Evolutionary conservation across 2,888 invertebrate genomes (phyloP).

Genomic region (Melinopterus prodromus): DNA sequence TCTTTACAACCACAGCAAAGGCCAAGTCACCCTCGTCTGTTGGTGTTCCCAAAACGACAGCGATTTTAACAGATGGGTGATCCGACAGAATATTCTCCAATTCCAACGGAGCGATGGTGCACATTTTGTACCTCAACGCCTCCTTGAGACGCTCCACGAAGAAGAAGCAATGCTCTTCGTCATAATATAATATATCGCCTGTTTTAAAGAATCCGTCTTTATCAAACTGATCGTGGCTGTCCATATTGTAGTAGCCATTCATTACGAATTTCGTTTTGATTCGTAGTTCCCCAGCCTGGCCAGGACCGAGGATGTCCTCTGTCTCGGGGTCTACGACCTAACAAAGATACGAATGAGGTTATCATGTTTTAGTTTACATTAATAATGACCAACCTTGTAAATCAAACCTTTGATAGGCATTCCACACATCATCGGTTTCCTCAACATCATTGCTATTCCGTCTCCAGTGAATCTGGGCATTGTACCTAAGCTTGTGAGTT

Average conservation of each 20-base stretch:
- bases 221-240: slow-evolving; percentile 59
- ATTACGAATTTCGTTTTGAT: slow-evolving; percentile 57
- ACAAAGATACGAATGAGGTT: not conserved
- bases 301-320: slow-evolving; percentile 59
- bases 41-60: slow-evolving; percentile 80
- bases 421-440: slow-evolving; percentile 5
- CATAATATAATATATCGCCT: slow-evolving; percentile 64
- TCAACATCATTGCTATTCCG: not conserved
- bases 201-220: slow-evolving; percentile 62
- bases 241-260: slow-evolving; percentile 62
- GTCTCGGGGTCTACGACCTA: slow-evolving; percentile 55
- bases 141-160: slow-evolving; percentile 63
- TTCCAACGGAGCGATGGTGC: not conserved
- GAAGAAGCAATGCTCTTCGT: slow-evolving; percentile 61
- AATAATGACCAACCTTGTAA: slow-evolving; percentile 56
- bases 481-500: not conserved
- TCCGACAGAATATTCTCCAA: slow-evolving; percentile 48
- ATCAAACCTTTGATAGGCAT: slow-evolving; percentile 12
- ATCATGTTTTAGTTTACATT: not conserved
- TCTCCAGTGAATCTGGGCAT: not conserved
- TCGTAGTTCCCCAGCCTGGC: slow-evolving; percentile 64
- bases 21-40: slow-evolving; percentile 71
- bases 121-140: slow-evolving; percentile 61
- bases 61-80: slow-evolving; percentile 65
- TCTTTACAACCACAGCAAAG: slow-evolving; percentile 63